phyloP scores from a whole-genome alignment of 2,113 vertebrate genomes.

The Pseudopodoces humilis region DNA sequence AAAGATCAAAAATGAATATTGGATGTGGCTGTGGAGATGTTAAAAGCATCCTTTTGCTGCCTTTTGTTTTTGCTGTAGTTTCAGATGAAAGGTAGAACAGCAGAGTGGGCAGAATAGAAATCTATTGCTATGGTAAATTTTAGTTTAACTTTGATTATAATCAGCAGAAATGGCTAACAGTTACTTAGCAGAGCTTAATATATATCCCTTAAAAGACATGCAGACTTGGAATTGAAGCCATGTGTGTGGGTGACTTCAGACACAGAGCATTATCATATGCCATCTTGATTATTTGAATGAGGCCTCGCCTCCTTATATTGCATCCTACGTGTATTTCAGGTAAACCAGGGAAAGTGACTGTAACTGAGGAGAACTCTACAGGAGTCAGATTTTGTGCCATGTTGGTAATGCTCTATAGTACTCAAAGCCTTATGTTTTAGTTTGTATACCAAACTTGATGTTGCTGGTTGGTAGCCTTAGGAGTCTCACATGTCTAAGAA shows the following conservation, averaged over 20 bases:
- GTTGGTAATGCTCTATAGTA: not conserved
- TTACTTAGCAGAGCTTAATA: conserved; percentile 2
- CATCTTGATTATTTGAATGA: not conserved
- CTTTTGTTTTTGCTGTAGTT: not conserved
- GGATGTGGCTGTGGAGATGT: not conserved
- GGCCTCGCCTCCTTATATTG: not conserved
- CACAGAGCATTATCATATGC: not conserved
- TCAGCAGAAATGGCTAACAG: conserved; percentile 6
- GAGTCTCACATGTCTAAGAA: not conserved
- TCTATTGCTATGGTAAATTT: not conserved
- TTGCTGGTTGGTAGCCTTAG: not conserved
- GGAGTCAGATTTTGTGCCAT: not conserved
- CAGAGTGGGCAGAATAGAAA: not conserved
- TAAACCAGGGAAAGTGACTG: not conserved
- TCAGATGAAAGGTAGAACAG: not conserved
- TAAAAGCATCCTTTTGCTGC: not conserved
- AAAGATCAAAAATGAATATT: not conserved
- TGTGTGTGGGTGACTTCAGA: not conserved
- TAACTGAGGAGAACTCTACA: not conserved
- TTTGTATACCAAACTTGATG: not conserved
- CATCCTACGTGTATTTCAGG: not conserved
- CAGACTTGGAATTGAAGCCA: conserved; percentile 11
- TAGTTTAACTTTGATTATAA: not conserved
- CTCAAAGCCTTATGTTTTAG: not conserved
- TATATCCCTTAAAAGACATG: not conserved